A percentile compares a stretch with the other conserved stretches of the same genome.
These are phyloP conservation scores for Dinoponera quadriceps DNA, from an alignment of 1,140 invertebrate species.

Conservation along the genomic window DNA sequence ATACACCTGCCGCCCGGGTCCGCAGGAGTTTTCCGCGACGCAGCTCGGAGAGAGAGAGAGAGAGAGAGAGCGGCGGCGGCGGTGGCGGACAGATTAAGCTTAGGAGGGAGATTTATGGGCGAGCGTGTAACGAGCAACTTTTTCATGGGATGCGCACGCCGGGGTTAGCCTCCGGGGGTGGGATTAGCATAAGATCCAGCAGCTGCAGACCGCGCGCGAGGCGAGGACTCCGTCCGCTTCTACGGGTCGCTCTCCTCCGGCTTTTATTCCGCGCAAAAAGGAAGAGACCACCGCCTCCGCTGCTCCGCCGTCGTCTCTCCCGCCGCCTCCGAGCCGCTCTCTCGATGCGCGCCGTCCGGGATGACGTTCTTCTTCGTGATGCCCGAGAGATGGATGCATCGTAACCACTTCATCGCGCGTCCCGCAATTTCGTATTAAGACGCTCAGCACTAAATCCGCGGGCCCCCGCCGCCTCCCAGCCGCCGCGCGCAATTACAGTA, in stretches of 20 bases:
- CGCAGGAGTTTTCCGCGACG: constrained; percentile 67
- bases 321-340: background rate
- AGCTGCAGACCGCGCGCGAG: constrained; percentile 75
- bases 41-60: background rate
- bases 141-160: constrained; percentile 77
- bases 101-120: constrained; percentile 79
- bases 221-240: constrained; percentile 50
- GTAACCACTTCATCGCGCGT: constrained; percentile 9
- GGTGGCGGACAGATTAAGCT: constrained; percentile 80
- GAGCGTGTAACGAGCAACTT: constrained; percentile 81
- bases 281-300: constrained; percentile 5
- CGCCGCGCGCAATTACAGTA: too few species aligned
- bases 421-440: constrained; percentile 20
- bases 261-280: constrained; percentile 51
- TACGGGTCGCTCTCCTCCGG: constrained; percentile 32
- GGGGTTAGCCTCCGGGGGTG: constrained; percentile 75
- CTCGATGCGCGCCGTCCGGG: background rate
- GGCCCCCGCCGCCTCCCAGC: too few species aligned
- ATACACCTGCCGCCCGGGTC: constrained; percentile 67
- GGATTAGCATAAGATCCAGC: constrained; percentile 81
- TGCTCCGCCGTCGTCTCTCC: background rate
- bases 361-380: constrained; percentile 25
- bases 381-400: constrained; percentile 4
- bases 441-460: background rate
- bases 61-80: constrained; percentile 31